Evolutionary conservation across 2,797 vertebrate species (phyloP).

Genomic region (Triplophysa bombifrons): DNA sequence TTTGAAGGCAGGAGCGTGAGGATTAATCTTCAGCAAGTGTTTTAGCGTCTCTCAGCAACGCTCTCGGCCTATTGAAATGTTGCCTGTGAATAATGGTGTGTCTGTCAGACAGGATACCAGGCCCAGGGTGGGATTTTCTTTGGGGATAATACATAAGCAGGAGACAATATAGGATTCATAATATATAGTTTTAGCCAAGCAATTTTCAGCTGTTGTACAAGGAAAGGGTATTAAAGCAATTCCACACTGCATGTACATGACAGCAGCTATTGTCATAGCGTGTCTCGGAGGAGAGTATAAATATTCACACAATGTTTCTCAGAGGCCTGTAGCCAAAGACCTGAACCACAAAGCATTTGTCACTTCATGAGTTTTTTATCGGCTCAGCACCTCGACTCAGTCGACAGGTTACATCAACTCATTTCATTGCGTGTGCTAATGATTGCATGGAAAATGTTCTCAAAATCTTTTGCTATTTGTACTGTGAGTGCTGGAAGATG

Average conservation of each 20-base stretch:
- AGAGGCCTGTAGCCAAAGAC: slow-evolving; percentile 48
- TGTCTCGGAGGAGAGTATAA: slow-evolving; percentile 72
- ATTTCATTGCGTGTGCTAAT: neutral
- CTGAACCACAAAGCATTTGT: slow-evolving; percentile 41
- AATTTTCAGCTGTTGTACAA: slow-evolving; percentile 72
- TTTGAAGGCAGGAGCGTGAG: slow-evolving; percentile 76
- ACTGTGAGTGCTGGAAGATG: neutral
- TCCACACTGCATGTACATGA: slow-evolving; percentile 65
- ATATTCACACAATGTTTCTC: slow-evolving; percentile 60
- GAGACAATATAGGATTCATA: slow-evolving; percentile 82
- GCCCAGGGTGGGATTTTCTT: slow-evolving; percentile 82
- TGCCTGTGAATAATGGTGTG: slow-evolving; percentile 81
- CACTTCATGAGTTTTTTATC: slow-evolving; percentile 17
- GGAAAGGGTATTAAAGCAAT: slow-evolving; percentile 69
- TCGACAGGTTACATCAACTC: neutral
- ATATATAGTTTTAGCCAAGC: slow-evolving; percentile 79
- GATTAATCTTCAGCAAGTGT: slow-evolving; percentile 82
- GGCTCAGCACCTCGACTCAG: neutral
- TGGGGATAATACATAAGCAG: slow-evolving; percentile 80
- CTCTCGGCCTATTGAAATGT: slow-evolving; percentile 73
- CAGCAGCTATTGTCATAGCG: slow-evolving; percentile 65
- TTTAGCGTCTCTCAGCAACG: slow-evolving; percentile 77
- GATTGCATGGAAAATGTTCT: neutral
- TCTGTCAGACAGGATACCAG: slow-evolving; percentile 78
- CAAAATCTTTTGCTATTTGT: neutral